phyloP scores from a whole-genome alignment of 2,797 vertebrate species.

The Gobionotothen gibberifrons region DNA sequence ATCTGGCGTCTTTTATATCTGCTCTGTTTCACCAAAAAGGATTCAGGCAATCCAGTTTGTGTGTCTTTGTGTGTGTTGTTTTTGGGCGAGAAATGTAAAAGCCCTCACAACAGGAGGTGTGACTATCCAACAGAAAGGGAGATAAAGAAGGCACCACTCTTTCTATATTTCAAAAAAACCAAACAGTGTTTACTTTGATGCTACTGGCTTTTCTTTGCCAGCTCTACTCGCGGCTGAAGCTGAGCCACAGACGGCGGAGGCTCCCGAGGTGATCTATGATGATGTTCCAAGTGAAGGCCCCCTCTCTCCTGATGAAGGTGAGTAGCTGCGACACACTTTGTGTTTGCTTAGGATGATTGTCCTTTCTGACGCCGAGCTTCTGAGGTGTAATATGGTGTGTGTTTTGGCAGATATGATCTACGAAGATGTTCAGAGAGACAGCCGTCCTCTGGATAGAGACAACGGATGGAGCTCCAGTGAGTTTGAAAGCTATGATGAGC shows the following conservation, averaged over 20 bases:
- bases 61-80: conserved; percentile 12
- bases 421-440: conserved; percentile 86
- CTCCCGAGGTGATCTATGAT: conserved; percentile 92
- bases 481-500: conserved; percentile 97
- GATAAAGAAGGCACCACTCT: conserved; percentile 6
- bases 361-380: background rate
- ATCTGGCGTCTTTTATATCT: conserved; percentile 42
- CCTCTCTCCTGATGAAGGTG: conserved; percentile 78
- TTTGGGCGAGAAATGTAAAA: conserved; percentile 31
- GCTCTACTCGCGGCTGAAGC: conserved; percentile 29
- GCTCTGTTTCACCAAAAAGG: conserved; percentile 24
- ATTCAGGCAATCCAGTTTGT: conserved; percentile 19
- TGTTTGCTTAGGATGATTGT: conserved; percentile 8
- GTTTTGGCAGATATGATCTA: conserved; percentile 84
- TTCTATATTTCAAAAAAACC: conserved; percentile 14
- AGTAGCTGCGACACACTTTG: conserved; percentile 18
- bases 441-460: conserved; percentile 67
- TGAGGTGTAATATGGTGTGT: conserved; percentile 28
- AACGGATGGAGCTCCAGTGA: conserved; percentile 98
- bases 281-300: conserved; percentile 89
- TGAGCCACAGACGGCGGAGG: conserved; percentile 41
- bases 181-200: conserved; percentile 34
- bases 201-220: conserved; percentile 15
- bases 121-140: conserved; percentile 33
- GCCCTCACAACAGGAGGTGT: conserved; percentile 35